Evolutionary conservation across 2,113 vertebrate species (phyloP).

Genomic region (Andinoacara biseriatus): DNA sequence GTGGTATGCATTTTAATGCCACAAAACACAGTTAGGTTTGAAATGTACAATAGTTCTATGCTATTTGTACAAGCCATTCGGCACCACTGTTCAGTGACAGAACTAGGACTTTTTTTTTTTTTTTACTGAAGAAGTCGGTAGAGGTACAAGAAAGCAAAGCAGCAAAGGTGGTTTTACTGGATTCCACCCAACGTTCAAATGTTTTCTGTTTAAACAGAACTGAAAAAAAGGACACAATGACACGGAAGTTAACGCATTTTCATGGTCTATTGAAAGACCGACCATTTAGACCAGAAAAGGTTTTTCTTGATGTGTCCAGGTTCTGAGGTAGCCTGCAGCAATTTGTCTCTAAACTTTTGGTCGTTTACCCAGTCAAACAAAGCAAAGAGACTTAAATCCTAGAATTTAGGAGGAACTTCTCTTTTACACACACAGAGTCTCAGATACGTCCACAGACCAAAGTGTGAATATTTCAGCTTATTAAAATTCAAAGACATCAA

Average conservation of each 20-base stretch:
- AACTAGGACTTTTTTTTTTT: neutral
- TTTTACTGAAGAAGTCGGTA: neutral
- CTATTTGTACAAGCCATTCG: neutral
- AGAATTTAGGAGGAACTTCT: neutral
- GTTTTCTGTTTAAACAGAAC: neutral
- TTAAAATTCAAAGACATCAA: slow-evolving; percentile 10
- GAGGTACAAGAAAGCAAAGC: neutral
- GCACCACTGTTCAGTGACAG: neutral
- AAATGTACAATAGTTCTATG: neutral
- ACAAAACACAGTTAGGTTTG: neutral
- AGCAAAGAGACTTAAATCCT: neutral
- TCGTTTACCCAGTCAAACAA: neutral
- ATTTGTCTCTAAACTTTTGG: no score
- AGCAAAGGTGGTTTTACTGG: slow-evolving; percentile 8
- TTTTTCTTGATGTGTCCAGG: neutral
- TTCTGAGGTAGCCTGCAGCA: neutral
- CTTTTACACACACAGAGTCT: neutral
- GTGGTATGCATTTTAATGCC: neutral
- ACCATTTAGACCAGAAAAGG: no score
- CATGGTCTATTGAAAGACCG: no score
- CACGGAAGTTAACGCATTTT: neutral
- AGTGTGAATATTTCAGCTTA: neutral
- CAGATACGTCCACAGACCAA: neutral
- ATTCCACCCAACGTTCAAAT: slow-evolving; percentile 23
- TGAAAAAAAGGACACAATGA: neutral